A percentile compares a stretch with the other conserved stretches of the same genome.
Evolutionary conservation across 2,888 invertebrate genomes (phyloP).

Genomic region (Calliscelio sp.): DNA sequence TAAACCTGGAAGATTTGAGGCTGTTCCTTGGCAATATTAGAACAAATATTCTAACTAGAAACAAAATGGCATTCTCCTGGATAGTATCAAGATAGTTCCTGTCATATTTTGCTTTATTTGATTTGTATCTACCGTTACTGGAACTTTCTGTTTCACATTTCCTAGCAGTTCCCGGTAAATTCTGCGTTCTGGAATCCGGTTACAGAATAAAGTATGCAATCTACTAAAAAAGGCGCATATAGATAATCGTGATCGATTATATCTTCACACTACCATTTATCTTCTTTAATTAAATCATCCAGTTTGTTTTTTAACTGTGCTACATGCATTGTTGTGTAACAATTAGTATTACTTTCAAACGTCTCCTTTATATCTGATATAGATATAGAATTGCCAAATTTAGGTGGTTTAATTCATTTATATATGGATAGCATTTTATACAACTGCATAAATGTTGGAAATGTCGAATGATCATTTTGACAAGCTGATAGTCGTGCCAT

Average conservation of each 20-base stretch:
- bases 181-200: too few relatives aligned
- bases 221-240: conserved; percentile 3
- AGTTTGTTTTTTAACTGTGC: conserved; percentile 16
- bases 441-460: conserved; percentile 64
- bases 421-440: conserved; percentile 66
- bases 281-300: conserved; percentile 18
- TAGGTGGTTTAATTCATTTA: conserved; percentile 37
- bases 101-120: too few relatives aligned
- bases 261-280: conserved; percentile 55
- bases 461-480: conserved; percentile 37
- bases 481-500: conserved; percentile 40
- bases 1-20: too few relatives aligned
- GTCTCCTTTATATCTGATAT: conserved; percentile 45
- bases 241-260: conserved; percentile 45
- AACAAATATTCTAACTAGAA: too few relatives aligned
- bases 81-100: too few relatives aligned
- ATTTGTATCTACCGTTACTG: too few relatives aligned
- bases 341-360: background rate
- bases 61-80: too few relatives aligned
- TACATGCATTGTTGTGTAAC: background rate
- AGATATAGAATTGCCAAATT: conserved; percentile 64
- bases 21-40: too few relatives aligned
- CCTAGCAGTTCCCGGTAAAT: too few relatives aligned
- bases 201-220: conserved; percentile 51
- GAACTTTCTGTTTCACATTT: too few relatives aligned